Evolutionary conservation across 2,113 vertebrate genomes (phyloP), one percentile per base, ranked within the genome.

Genomic region (Dipodomys stephensi): DNA sequence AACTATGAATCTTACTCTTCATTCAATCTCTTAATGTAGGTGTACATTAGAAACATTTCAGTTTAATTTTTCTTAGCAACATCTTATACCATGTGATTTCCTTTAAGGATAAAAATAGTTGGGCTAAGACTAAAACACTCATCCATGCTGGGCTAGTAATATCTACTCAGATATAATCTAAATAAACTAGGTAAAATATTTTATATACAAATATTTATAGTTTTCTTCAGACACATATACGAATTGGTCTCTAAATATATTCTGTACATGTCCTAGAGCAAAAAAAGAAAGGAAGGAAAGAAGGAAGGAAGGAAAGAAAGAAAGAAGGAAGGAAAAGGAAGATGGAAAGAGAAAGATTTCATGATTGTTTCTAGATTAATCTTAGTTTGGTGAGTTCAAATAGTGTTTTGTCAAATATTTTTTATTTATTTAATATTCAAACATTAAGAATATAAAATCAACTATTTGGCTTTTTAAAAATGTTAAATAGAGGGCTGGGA

Each of bases 31-130:
- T 92, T 97, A 96, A 95, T 85, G 28, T 90, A 94, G 92, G 91
- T 90, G 83, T 90, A 79, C 62, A 87, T 92, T 95, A 88, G 28
- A 97, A 96, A 96, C 64, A 96, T 86, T 97, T 97, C 90, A 91
- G 94, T 97, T 97, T 97, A 91, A 97, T 97, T 97, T 92, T 86
- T 97, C 96, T 97, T 94, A 96, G 91, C 81, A 94, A 87, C 32
- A 90, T 93, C 53, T 57, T 68, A 87, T 95, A 87, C 76, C 80
- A 90, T 96, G 82, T 97, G 39, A 23, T 95, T 96, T 96, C 85
- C 83, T 96, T 97, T 94, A 96, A 94, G 72, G 62, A 97, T 57
- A 57, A 57, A 57, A 57, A 57, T 57, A 57, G 53, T 57, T 57
- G 53, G 15, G 53, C 53, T 57, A 57, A 57, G 53, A 57, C 12